A percentile compares a stretch with the other conserved stretches of the same genome.
phyloP scores from a whole-genome alignment of 2,797 vertebrate genomes.

The Tragopan temminckii region DNA sequence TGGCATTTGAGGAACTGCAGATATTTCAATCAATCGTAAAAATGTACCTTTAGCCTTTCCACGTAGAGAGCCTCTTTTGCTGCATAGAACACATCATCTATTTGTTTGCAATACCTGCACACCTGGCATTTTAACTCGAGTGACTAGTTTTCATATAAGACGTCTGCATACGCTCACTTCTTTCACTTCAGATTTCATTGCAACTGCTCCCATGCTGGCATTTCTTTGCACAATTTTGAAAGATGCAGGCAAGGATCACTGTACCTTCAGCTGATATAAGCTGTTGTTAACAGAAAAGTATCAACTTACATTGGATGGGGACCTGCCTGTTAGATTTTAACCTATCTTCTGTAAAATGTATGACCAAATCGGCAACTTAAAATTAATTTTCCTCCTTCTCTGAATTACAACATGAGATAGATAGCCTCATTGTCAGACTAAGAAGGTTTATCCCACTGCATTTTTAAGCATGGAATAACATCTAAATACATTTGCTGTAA shows the following conservation, averaged over 20 bases:
- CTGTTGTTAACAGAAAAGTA: neutral
- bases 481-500: neutral
- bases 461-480: neutral
- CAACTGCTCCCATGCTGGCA: neutral
- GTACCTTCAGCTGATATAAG: neutral
- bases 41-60: neutral
- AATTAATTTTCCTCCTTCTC: neutral
- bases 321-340: neutral
- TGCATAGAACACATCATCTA: neutral
- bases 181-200: neutral
- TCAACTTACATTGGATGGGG: neutral
- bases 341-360: neutral
- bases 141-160: neutral
- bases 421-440: neutral
- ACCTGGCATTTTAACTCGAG: neutral
- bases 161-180: neutral
- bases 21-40: neutral
- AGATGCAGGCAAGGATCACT: neutral
- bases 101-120: neutral
- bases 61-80: neutral
- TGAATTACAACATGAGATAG: neutral
- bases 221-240: neutral
- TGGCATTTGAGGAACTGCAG: neutral
- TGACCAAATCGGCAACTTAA: neutral
- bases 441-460: neutral